These are phyloP conservation scores for Allacma fusca DNA, from an alignment of 2,888 invertebrate species.

Conservation along the genomic window DNA sequence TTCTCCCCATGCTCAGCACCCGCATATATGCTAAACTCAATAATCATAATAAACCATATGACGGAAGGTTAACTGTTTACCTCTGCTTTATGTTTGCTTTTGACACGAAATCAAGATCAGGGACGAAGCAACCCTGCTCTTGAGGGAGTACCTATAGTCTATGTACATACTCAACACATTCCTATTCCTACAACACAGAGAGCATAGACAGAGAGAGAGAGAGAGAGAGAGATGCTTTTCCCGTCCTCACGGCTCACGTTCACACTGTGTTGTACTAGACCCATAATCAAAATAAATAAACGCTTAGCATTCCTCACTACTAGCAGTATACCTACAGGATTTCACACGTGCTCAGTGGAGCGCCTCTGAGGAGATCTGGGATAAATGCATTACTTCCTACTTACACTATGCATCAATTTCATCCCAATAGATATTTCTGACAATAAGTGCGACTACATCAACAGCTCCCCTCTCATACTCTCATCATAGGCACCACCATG, in stretches of 20 bases:
- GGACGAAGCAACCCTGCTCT: not conserved
- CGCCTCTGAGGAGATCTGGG: not conserved
- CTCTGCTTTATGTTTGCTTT: conserved; percentile 20
- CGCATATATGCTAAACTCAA: not conserved
- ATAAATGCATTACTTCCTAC: conserved; percentile 11
- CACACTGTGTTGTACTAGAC: not conserved
- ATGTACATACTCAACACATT: not conserved
- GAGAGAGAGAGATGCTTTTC: too few relatives aligned
- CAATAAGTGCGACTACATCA: not conserved
- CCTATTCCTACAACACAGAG: not conserved
- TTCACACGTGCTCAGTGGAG: conserved; percentile 39
- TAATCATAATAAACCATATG: conserved; percentile 6
- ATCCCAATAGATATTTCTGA: too few relatives aligned
- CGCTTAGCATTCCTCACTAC: conserved; percentile 10
- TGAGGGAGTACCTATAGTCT: not conserved
- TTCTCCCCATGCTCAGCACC: not conserved
- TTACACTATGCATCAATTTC: too few relatives aligned
- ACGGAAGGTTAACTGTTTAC: conserved; percentile 17
- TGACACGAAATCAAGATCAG: conserved; percentile 39
- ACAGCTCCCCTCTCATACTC: too few relatives aligned
- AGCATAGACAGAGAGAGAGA: not conserved
- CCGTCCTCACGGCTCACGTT: not conserved
- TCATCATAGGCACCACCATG: too few relatives aligned
- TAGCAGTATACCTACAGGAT: too few relatives aligned
- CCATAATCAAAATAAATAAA: conserved; percentile 25